Base-by-base conservation (phyloP, 2,888 invertebrate genomes). In the Clepsis dumicolana region DNA sequence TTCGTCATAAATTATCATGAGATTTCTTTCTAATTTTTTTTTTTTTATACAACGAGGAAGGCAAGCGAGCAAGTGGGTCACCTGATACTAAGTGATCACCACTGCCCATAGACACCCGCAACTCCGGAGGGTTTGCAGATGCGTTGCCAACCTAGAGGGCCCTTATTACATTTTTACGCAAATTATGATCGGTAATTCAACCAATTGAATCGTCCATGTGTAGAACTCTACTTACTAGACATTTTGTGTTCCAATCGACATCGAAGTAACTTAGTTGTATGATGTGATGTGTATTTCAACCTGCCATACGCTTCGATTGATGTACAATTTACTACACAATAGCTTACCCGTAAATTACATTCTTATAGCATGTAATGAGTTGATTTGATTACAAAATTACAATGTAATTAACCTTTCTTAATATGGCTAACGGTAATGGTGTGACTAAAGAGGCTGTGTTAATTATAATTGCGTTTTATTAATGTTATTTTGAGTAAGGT, bases 331-430 rank as follows among this genome's bases (percentile, higher is more conserved):
- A 59, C 41, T 41, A 27, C 59, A 59, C 59, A 59, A 59, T 59
- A n/a, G 41, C 59, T 21, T 16, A 16, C n/a, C 5, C 18, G 57
- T 25, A 59, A 59, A 41, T 59, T 41, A 59, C 59, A 59, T 59
- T 59, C 38, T 24, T 41, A 59, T 41, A 29, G 54, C 54, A n/a
- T 25, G 59, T 59, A 59, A 59, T 41, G 59, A 59, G 59, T 25
- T 54, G 54, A 54, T 59, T 59, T 59, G 59, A 59, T 59, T 59
- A 41, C 59, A 41, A 41, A 59, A 59, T 59, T 59, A 59, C 59
- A 41, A 25, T 16, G 48, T 62, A 67, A 67, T 67, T 63, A 67
- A 67, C 62, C 32, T 66, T 61, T 60, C 18, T 56, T 56, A 56
- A 56, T 56, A 24, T 56, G 56, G 56, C 24, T 56, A 56, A 35